phyloP scores from a whole-genome alignment of 1,140 invertebrate genomes.

The Condylostylus longicornis region DNA sequence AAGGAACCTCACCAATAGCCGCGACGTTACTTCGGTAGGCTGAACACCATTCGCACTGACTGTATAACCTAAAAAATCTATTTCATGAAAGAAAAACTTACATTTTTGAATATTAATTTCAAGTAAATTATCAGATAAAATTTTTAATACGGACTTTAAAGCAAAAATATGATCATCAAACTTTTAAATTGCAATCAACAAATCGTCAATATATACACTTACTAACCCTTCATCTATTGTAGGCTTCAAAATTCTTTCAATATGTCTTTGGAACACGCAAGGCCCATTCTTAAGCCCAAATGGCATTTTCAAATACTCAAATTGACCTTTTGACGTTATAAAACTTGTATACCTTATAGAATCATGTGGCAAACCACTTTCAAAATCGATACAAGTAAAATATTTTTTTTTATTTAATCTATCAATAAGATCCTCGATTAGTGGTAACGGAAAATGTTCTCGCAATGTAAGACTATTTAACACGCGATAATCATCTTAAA shows the following conservation, averaged over 20 bases:
- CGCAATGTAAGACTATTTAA: too few species aligned
- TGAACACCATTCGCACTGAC: conserved; percentile 2
- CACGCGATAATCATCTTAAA: too few species aligned
- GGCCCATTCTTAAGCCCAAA: too few species aligned
- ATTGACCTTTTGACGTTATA: too few species aligned
- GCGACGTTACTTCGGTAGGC: conserved; percentile 1
- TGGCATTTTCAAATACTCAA: too few species aligned
- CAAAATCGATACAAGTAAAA: too few species aligned
- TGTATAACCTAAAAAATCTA: conserved; percentile 9
- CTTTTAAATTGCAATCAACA: conserved; percentile 7
- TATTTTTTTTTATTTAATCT: too few species aligned
- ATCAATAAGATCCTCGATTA: too few species aligned
- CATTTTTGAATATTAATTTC: conserved; percentile 9
- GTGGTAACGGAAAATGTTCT: too few species aligned
- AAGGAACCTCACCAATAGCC: conserved; percentile 7
- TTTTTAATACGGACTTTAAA: conserved; percentile 5
- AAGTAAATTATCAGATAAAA: conserved; percentile 4
- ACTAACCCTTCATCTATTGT: too few species aligned
- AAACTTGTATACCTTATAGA: too few species aligned
- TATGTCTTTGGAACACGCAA: background rate
- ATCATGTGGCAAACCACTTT: too few species aligned
- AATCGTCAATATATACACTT: conserved; percentile 12
- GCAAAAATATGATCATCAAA: conserved; percentile 9
- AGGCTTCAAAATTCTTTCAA: background rate
- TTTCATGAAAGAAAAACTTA: conserved; percentile 4